Percentiles rank a stretch among this genome's conserved stretches.
These are phyloP conservation scores for Aphaenogaster floridana DNA, from an alignment of 1,140 invertebrate genomes.

Conservation along the genomic window DNA sequence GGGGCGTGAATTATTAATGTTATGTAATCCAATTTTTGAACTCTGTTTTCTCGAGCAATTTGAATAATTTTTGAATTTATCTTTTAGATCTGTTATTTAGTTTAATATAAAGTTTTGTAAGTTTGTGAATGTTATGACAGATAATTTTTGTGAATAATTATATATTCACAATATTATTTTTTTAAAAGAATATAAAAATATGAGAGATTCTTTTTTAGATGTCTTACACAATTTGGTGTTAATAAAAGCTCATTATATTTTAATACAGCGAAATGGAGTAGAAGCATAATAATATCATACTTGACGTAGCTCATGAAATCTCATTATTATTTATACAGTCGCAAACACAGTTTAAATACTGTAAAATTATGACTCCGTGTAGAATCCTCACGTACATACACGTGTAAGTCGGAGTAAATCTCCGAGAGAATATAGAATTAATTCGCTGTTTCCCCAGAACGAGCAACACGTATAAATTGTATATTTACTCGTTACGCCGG, in stretches of 20 bases:
- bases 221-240: background rate
- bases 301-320: slow-evolving; percentile 29
- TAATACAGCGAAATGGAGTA: background rate
- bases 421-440: slow-evolving; percentile 58
- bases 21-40: background rate
- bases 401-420: slow-evolving; percentile 37
- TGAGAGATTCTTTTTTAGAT: background rate
- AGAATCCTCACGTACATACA: slow-evolving; percentile 14
- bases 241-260: slow-evolving; percentile 1
- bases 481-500: slow-evolving; percentile 41
- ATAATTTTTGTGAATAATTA: background rate
- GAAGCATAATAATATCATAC: slow-evolving; percentile 35
- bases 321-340: slow-evolving; percentile 63
- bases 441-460: slow-evolving; percentile 17
- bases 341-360: slow-evolving; percentile 57
- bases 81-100: background rate
- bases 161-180: background rate
- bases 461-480: slow-evolving; percentile 50
- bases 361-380: slow-evolving; percentile 29
- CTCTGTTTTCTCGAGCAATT: background rate
- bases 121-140: background rate
- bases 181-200: background rate
- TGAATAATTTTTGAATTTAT: background rate
- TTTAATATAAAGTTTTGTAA: background rate
- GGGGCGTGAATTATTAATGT: slow-evolving; percentile 15